phyloP scores from a whole-genome alignment of 1,140 invertebrate genomes.

The Drosophila quadrilineata region DNA sequence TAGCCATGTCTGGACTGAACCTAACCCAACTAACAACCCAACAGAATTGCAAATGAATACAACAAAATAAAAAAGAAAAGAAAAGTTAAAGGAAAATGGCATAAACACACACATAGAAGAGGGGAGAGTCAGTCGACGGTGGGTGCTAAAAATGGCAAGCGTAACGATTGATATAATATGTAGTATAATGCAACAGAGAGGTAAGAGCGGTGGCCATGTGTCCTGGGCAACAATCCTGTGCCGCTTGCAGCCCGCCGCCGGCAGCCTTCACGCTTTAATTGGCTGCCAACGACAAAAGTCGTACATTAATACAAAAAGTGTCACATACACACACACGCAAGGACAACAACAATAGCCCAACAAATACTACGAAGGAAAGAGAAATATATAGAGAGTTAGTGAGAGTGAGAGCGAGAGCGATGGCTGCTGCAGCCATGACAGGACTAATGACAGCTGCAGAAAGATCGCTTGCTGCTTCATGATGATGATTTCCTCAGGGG shows the following conservation, averaged over 20 bases:
- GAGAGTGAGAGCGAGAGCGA: background rate
- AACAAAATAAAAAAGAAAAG: background rate
- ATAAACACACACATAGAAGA: constrained; percentile 47
- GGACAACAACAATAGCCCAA: constrained; percentile 25
- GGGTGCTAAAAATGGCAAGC: constrained; percentile 70
- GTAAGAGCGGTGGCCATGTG: constrained; percentile 48
- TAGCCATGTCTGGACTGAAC: constrained; percentile 15
- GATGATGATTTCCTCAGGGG: background rate
- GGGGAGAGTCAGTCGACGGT: constrained; percentile 49
- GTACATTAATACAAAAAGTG: constrained; percentile 60
- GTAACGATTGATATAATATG: constrained; percentile 77
- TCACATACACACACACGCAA: constrained; percentile 48
- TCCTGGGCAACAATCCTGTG: constrained; percentile 33
- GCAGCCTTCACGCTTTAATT: constrained; percentile 81
- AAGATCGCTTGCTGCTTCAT: no score
- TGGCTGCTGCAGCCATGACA: constrained; percentile 43
- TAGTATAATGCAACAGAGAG: constrained; percentile 50
- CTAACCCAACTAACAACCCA: constrained; percentile 58
- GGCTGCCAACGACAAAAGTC: constrained; percentile 72
- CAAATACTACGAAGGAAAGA: background rate
- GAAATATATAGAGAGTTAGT: background rate
- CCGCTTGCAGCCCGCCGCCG: constrained; percentile 53
- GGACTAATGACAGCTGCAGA: constrained; percentile 40
- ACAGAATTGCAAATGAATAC: constrained; percentile 34
- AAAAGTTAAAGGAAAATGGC: constrained; percentile 25